Evolutionary conservation across 2,113 vertebrate species (phyloP).

Genomic region (Lutjanus erythropterus): DNA sequence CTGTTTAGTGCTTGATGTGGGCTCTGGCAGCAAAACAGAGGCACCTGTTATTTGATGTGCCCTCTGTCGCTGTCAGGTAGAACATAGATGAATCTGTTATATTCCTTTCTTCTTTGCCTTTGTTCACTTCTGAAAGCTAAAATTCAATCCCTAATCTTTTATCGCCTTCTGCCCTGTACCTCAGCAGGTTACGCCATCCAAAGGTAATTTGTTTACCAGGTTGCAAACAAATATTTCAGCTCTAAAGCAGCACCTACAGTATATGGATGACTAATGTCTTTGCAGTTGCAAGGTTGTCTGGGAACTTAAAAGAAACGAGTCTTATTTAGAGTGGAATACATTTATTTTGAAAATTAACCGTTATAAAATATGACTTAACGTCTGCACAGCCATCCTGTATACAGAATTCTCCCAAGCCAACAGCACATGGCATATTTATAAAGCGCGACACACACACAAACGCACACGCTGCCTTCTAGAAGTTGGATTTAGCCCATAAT

Average conservation of each 20-base stretch:
- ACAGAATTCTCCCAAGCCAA: not conserved
- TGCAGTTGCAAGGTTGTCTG: conserved; percentile 3
- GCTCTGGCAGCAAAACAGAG: conserved; percentile 68
- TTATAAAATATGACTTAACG: conserved; percentile 3
- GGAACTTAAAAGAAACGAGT: not conserved
- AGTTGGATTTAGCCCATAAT: conserved; percentile 65
- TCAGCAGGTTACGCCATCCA: conserved; percentile 32
- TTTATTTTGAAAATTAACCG: conserved; percentile 32
- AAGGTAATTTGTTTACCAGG: conserved; percentile 65
- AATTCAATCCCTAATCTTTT: conserved; percentile 51
- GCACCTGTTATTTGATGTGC: conserved; percentile 72
- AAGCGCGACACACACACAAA: conserved; percentile 10
- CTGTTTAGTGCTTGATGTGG: conserved; percentile 72
- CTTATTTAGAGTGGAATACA: conserved; percentile 2
- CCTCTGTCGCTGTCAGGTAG: conserved; percentile 66
- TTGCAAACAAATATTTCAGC: conserved; percentile 18
- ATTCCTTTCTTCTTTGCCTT: conserved; percentile 65
- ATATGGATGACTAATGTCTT: not conserved
- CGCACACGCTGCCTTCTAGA: conserved; percentile 16
- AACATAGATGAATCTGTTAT: conserved; percentile 56
- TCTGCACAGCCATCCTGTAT: not conserved
- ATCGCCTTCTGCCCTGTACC: conserved; percentile 32
- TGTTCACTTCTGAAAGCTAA: conserved; percentile 54
- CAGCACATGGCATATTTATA: conserved; percentile 11
- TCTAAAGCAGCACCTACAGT: conserved; percentile 1